Base-by-base conservation (phyloP, 2,888 invertebrate genomes). In the Schizotus pectinicornis region DNA sequence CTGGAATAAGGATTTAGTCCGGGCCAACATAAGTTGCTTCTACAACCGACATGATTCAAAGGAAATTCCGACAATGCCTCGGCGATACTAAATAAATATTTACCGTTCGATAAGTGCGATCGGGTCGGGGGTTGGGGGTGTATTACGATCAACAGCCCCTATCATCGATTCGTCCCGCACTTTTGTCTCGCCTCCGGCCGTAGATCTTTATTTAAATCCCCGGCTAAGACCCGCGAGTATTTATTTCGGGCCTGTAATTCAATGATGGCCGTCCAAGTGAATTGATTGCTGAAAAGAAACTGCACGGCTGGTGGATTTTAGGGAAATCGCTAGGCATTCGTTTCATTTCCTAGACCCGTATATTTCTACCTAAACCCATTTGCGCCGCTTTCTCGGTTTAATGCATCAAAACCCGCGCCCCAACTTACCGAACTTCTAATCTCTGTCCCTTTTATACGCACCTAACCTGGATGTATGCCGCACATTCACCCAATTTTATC, bases 381-480 rank as follows among this genome's bases (percentile, higher is more conserved):
- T 52, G 35, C 57, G 50, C 54, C 36, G 30, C 39, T 43, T 41
- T 45, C 45, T 32, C 53, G 38, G 37, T 46, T 53, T 53, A 53
- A 48, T 54, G 47, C 54, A 48, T 54, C 54, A 54, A 54, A 54
- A 12, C 22, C 42, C 14, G 36, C 46, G 34, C 11, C 37, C 11
- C 46, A 35, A 54, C 47, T 46, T 34, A 14, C 54, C 31, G 41
- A 53, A 52, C 50, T 54, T 54, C 51, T 62, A 63, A 58, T 61
- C 58, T 60, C 43, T 37, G 59, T 37, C 61, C 56, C 59, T 50
- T 22, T 46, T 61, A 39, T 51, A 46, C 47, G 36, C 43, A 37
- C 56, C 61, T 63, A 61, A 63, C 39, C 53, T 56, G 54, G 45
- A 63, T 61, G 53, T 58, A 63, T 59, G 63, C 56, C 50, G 50